A percentile compares a stretch with the other conserved stretches of the same genome.
phyloP scores from a whole-genome alignment of 2,888 invertebrate genomes.

The Myopa testacea region DNA sequence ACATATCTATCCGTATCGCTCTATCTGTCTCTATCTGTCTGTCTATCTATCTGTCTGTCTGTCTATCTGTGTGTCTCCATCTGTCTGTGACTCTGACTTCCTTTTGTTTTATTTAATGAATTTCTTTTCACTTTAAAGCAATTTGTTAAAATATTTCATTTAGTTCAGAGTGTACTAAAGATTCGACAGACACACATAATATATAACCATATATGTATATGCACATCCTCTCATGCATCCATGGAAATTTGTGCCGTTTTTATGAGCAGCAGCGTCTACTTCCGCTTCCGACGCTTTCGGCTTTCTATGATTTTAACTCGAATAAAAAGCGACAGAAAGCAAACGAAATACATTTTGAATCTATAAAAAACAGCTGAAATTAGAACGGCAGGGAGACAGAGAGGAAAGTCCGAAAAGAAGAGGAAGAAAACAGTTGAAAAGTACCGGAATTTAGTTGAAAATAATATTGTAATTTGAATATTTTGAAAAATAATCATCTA shows the following conservation, averaged over 20 bases:
- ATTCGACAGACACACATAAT: no score
- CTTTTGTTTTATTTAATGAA: constrained; percentile 1
- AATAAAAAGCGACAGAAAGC: no score
- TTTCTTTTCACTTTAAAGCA: neutral
- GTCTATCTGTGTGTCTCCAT: neutral
- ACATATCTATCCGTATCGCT: no score
- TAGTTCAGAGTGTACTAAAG: no score
- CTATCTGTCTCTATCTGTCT: neutral
- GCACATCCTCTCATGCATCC: neutral
- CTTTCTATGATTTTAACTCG: no score
- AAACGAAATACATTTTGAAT: no score
- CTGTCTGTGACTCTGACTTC: neutral
- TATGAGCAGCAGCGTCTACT: neutral
- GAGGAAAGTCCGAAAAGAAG: no score
- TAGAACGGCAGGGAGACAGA: no score
- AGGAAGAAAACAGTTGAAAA: neutral
- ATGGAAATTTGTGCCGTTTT: neutral
- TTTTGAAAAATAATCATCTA: no score
- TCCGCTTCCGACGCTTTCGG: neutral
- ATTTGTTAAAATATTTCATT: neutral
- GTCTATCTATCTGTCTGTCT: neutral
- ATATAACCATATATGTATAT: neutral
- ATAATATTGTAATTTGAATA: no score
- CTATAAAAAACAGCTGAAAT: no score
- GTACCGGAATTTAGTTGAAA: no score